Percentiles rank a stretch among this genome's conserved stretches.
phyloP scores from a whole-genome alignment of 2,888 invertebrate genomes.

The Ectemnius continuus region DNA sequence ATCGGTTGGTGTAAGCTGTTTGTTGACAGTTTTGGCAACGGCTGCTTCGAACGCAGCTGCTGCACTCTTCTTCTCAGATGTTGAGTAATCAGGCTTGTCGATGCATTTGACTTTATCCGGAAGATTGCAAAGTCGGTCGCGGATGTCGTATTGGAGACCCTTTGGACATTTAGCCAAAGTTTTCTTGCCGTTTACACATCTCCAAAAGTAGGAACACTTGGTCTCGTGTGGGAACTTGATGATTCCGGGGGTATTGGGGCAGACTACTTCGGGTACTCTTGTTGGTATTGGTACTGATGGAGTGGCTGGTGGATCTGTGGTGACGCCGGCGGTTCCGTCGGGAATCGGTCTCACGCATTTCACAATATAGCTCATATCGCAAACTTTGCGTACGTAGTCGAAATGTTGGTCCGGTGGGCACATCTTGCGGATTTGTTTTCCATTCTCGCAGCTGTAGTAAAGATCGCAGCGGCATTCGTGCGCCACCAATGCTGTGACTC shows the following conservation, averaged over 20 bases:
- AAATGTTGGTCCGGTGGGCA: constrained; percentile 38
- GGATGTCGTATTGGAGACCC: background rate
- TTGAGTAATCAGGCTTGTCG: background rate
- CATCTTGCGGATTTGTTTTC: constrained; percentile 28
- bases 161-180: background rate
- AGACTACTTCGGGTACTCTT: too few relatives aligned
- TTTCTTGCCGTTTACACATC: background rate
- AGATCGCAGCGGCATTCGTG: constrained; percentile 10
- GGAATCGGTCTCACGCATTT: background rate
- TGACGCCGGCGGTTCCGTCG: background rate
- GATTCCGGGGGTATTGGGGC: background rate
- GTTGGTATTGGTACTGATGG: too few relatives aligned
- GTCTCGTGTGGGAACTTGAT: background rate
- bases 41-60: background rate
- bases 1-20: background rate
- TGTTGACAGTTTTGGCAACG: too few relatives aligned
- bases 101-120: background rate
- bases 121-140: background rate
- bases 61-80: background rate
- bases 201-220: background rate
- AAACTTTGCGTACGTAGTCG: background rate
- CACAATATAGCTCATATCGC: background rate
- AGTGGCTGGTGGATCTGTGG: too few relatives aligned
- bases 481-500: constrained; percentile 12
- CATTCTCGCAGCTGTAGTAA: constrained; percentile 35